A percentile compares a stretch with the other conserved stretches of the same genome.
Conservation (phyloP, 2,888 invertebrate genomes). For the Nemapogon koenigi region DNA sequence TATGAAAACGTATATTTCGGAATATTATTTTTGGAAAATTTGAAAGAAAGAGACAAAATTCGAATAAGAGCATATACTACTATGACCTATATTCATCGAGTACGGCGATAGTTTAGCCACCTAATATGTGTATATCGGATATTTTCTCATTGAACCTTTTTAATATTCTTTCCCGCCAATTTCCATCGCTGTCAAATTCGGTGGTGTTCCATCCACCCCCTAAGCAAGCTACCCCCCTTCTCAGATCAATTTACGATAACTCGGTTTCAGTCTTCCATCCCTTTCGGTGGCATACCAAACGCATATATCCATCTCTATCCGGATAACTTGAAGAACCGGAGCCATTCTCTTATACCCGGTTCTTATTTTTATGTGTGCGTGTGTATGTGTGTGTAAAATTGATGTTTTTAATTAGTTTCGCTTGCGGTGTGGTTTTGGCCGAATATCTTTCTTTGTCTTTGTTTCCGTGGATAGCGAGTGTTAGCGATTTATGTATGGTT, state of each 20-base stretch:
- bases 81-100: too few relatives aligned
- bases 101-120: too few relatives aligned
- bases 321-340: constrained; percentile 53
- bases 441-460: too few relatives aligned
- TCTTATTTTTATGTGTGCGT: constrained; percentile 47
- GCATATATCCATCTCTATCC: constrained; percentile 49
- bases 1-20: too few relatives aligned
- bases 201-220: constrained; percentile 28
- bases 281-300: constrained; percentile 52
- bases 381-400: constrained; percentile 45
- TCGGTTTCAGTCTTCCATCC: constrained; percentile 51
- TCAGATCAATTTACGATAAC: constrained; percentile 64
- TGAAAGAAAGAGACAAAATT: too few relatives aligned
- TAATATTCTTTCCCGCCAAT: constrained; percentile 49
- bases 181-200: constrained; percentile 64
- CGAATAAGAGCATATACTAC: too few relatives aligned
- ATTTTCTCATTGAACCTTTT: not conserved
- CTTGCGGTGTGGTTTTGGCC: too few relatives aligned
- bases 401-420: constrained; percentile 64
- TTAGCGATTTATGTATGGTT: too few relatives aligned
- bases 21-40: too few relatives aligned
- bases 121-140: too few relatives aligned
- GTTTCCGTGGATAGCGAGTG: too few relatives aligned
- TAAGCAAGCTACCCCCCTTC: constrained; percentile 30
- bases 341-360: constrained; percentile 29